Base-by-base conservation (phyloP, 2,888 invertebrate species). In the Aphrophora alni region DNA sequence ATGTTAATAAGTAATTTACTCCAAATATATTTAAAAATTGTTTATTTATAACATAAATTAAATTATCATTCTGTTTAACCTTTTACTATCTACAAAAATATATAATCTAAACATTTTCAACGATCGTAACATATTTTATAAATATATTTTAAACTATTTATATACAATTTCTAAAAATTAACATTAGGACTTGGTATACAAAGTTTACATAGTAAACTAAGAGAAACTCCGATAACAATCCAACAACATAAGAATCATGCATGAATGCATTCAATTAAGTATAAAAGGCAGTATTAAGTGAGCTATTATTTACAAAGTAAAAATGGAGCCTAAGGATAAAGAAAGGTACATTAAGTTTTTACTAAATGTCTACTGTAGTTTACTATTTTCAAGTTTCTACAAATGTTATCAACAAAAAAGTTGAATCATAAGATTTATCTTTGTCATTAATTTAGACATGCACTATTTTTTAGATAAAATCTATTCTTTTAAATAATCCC, bases 191-290 rank as follows among this genome's bases (percentile, higher is more conserved):
- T 59, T 59, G 44, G 72, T 78, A 72, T 78, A 78, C 78, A 78
- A 24, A 74, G 44, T 26, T 74, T 79, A 79, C 78, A 79, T 38
- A 51, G 72, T 78, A 72, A 74, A 73, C 78, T 68, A 51, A 74
- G 25, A 25, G n/a, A 17, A 79, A 68, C 24, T 17, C 10, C 8
- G 14, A 21, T 33, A 74, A 74, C 78, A 38, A 79, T 24, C 68
- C 24, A 74, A 28, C 71, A n/a, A 68, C 3, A 2, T 26, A 28
- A 72, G 21, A 77, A 77, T 51, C 59, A 73, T 5, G 8, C 33
- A 33, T 5, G 33, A 59, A 7, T 33, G 33, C 27, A 78, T 73
- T 72, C 33, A n/a, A 33, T 33, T 33, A 33, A 33, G 21, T 59
- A 59, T 21, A 59, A 59, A 8, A 21, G 59, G 59, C 59, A 59